Percentiles rank a stretch among this genome's conserved stretches.
Conservation (phyloP, 2,888 invertebrate species). For the Amphipoea lucens region DNA sequence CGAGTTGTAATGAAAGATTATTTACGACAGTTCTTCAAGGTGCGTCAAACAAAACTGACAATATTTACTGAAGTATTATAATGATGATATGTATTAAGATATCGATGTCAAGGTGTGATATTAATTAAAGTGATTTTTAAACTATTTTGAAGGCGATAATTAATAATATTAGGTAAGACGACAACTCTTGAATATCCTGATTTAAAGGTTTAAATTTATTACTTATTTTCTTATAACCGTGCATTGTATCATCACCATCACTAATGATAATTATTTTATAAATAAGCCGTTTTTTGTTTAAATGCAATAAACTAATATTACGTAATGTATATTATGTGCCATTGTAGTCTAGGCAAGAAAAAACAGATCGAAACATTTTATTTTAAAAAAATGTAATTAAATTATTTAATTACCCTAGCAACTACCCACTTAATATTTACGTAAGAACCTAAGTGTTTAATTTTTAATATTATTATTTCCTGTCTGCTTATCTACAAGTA, state of each 20-base stretch:
- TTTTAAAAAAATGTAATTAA: neutral
- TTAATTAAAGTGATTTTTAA: slow-evolving; percentile 59
- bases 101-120: slow-evolving; percentile 79
- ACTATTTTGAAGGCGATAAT: slow-evolving; percentile 54
- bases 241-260: slow-evolving; percentile 3
- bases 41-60: slow-evolving; percentile 72
- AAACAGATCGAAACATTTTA: neutral
- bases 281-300: neutral
- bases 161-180: slow-evolving; percentile 4
- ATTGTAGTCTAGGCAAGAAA: slow-evolving; percentile 14
- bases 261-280: neutral
- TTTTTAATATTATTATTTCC: slow-evolving; percentile 20
- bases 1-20: slow-evolving; percentile 58
- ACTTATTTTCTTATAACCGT: neutral
- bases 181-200: neutral
- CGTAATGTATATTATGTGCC: neutral
- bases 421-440: neutral
- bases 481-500: slow-evolving; percentile 17
- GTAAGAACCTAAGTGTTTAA: neutral
- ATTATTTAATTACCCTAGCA: slow-evolving; percentile 6
- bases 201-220: neutral
- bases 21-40: slow-evolving; percentile 76
- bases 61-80: slow-evolving; percentile 77
- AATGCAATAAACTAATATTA: slow-evolving; percentile 5
- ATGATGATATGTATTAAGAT: slow-evolving; percentile 71